These are phyloP conservation scores for Cetonia aurata DNA, from an alignment of 2,888 invertebrate genomes.

Conservation along the genomic window DNA sequence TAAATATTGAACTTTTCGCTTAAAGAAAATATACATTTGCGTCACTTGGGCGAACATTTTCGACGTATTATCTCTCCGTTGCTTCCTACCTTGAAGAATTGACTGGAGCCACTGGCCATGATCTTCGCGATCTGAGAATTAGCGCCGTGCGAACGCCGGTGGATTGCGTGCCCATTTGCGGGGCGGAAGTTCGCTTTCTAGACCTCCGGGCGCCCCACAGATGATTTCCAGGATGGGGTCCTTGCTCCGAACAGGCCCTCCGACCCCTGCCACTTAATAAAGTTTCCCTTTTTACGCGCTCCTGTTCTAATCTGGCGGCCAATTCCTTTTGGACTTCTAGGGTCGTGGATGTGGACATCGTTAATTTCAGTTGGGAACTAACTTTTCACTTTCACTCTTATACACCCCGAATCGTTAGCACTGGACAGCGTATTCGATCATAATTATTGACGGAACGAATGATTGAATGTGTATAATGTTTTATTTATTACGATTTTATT, in stretches of 20 bases:
- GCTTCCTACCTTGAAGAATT: constrained; percentile 71
- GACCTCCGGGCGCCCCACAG: constrained; percentile 77
- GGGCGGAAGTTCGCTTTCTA: constrained; percentile 79
- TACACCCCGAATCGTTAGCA: background rate
- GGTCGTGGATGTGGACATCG: constrained; percentile 56
- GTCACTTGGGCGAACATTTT: background rate
- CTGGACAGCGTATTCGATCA: too few species aligned
- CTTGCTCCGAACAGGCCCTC: constrained; percentile 78
- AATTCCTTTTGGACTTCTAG: constrained; percentile 64
- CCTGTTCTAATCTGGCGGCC: constrained; percentile 61
- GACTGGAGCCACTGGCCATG: constrained; percentile 83
- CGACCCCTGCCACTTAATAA: constrained; percentile 70
- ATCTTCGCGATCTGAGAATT: constrained; percentile 77
- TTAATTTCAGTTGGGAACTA: background rate
- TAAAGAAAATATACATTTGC: background rate
- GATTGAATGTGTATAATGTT: too few species aligned
- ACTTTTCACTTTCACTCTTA: constrained; percentile 9
- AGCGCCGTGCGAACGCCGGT: constrained; percentile 72
- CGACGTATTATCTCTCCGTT: constrained; percentile 6
- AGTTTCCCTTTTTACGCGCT: constrained; percentile 66
- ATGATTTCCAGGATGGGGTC: constrained; percentile 77
- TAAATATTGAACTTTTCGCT: too few species aligned
- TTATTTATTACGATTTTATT: too few species aligned
- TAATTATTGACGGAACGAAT: too few species aligned
- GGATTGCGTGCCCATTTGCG: constrained; percentile 74